Evolutionary conservation across 92 coral and sea anemone species (phyloP), one percentile per base, ranked within the genome.

Genomic region (Plumapathes pennacea): DNA sequence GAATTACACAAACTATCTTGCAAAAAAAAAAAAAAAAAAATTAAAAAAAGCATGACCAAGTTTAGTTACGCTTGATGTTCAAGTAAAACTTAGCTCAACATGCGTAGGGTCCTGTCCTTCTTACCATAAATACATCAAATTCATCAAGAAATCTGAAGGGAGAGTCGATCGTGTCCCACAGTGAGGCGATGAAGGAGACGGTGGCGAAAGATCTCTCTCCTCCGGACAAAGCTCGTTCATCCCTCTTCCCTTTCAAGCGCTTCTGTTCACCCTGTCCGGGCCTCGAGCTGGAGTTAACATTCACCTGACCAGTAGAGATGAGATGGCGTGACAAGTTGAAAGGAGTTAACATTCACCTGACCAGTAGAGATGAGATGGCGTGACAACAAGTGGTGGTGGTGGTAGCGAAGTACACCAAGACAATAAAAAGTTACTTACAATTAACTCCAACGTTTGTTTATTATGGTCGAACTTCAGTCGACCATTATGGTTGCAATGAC

Each of bases 131-230:
- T 20, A 74, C 64, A 19, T 74, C 81, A 54, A 74, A 74, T 17
- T 74, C 81, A 23, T 74, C 81, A 2, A 74, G 46, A 28, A 65
- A 74, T 74, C 81, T 65, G 24, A 74, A 74, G 13, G 81, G 81
- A 0, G 81, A 74, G 21, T 74, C 81, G 74, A 74, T 74, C 18
- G 81, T 56, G 13, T 60, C 75, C 81, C 81, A 74, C 43, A 74
- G 14, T 0, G 64, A 52, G 5, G 65, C 50, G 25, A 74, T 49
- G 13, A 64, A 74, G 4, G 77, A 46, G 2, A 74, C 60, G 8
- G 76, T 74, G 7, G 81, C 38, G 8, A 65, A 50, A 0, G 81
- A 64, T 34, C 81, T 56, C 32, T 74, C 81, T 4, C 81, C 81
- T 17, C 81, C 81, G 3, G 81, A 74, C 23, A 74, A 20, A 2